phyloP scores from a whole-genome alignment of 2,113 vertebrate species.

The Thalassoma bifasciatum region DNA sequence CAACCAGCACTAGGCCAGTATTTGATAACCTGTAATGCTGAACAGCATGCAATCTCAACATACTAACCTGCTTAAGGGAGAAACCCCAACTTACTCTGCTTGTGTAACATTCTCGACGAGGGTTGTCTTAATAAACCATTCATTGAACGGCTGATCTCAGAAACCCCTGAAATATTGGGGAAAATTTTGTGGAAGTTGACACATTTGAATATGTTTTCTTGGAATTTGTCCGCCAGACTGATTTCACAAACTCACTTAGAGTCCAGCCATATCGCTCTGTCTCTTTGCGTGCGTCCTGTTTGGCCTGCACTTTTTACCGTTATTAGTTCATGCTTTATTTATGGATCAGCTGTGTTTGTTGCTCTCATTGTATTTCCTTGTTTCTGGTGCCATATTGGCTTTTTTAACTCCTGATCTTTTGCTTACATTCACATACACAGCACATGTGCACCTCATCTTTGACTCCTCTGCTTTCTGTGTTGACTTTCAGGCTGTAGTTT shows the following conservation, averaged over 20 bases:
- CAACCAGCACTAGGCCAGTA: slow-evolving; percentile 79
- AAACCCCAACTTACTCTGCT: slow-evolving; percentile 55
- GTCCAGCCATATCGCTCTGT: slow-evolving; percentile 47
- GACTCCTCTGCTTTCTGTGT: slow-evolving; percentile 46
- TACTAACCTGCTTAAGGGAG: slow-evolving; percentile 58
- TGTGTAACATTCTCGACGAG: slow-evolving; percentile 46
- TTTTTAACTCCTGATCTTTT: slow-evolving; percentile 25
- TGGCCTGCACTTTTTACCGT: slow-evolving; percentile 50
- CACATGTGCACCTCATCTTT: slow-evolving; percentile 34
- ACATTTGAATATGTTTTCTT: background rate
- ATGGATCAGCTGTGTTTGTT: slow-evolving; percentile 50
- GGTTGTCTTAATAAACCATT: slow-evolving; percentile 56
- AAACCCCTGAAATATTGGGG: slow-evolving; percentile 32
- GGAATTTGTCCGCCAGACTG: slow-evolving; percentile 17
- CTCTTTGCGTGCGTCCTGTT: slow-evolving; percentile 13
- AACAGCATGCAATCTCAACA: slow-evolving; percentile 66
- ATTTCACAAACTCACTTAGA: slow-evolving; percentile 34
- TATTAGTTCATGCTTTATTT: slow-evolving; percentile 70
- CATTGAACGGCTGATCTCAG: slow-evolving; percentile 43
- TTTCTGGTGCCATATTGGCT: slow-evolving; percentile 73
- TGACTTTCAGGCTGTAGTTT: slow-evolving; percentile 54
- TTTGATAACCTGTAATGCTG: slow-evolving; percentile 73
- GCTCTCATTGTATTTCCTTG: slow-evolving; percentile 42
- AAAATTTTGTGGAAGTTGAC: slow-evolving; percentile 36
- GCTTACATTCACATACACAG: slow-evolving; percentile 32